Conservation (phyloP, 2,888 invertebrate genomes). For the Reticulitermes lucifugus region DNA sequence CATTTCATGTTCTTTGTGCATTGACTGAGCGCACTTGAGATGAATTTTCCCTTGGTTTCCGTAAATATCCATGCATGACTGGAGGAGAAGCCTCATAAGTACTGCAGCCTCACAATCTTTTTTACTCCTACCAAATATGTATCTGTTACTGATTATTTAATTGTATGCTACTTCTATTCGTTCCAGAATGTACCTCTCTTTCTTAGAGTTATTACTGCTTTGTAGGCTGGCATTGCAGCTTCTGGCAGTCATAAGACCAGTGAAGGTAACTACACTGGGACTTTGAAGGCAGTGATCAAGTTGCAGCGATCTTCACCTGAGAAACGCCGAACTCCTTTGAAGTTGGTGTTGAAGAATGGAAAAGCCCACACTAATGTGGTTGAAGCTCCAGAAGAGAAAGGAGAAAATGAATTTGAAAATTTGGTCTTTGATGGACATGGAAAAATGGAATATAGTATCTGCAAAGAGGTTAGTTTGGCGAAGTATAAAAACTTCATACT, state of each 20-base stretch:
- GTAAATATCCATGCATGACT: too few relatives aligned
- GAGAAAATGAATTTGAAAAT: slow-evolving; percentile 52
- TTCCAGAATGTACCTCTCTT: neutral
- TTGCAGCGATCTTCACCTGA: slow-evolving; percentile 68
- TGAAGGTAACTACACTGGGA: slow-evolving; percentile 75
- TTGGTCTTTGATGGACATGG: slow-evolving; percentile 48
- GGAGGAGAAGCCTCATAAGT: too few relatives aligned
- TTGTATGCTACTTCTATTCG: too few relatives aligned
- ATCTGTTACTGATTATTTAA: neutral
- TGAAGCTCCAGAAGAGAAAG: slow-evolving; percentile 15
- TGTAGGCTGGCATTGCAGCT: neutral
- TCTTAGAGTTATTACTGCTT: neutral
- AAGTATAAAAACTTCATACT: too few relatives aligned
- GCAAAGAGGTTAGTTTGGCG: slow-evolving; percentile 70
- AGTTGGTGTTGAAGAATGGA: slow-evolving; percentile 37
- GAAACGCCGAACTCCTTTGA: slow-evolving; percentile 65
- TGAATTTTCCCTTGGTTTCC: too few relatives aligned
- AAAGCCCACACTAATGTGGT: slow-evolving; percentile 1
- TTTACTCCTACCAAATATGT: too few relatives aligned
- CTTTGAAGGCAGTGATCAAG: slow-evolving; percentile 86
- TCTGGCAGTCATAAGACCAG: slow-evolving; percentile 48
- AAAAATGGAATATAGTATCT: slow-evolving; percentile 64
- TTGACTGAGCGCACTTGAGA: too few relatives aligned
- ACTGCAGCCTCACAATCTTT: too few relatives aligned
- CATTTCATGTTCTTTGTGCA: too few relatives aligned